Evolutionary conservation across 1,140 invertebrate species (phyloP), one percentile per base, ranked within the genome.

Genomic region (Drosophila orena): DNA sequence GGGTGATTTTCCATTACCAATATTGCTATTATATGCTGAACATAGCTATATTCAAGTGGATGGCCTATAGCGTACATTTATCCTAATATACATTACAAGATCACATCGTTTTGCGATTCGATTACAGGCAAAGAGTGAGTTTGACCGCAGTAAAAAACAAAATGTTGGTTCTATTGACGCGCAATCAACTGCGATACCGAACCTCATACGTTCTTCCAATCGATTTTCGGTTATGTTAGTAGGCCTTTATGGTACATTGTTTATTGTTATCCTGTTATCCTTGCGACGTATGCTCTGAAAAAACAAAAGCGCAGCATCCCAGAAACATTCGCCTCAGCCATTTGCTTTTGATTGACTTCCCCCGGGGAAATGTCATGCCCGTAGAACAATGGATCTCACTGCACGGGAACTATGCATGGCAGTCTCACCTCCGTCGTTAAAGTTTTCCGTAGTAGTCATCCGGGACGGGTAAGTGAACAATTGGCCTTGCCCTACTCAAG

Each of bases 301-400:
- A 85, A 85, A 85, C 81, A 85, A 85, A 85, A 85, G 81, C 81
- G 81, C 81, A 85, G 81, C 81, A 47, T 66, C 60, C 71, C 52
- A 65, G 17, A 54, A 72, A 49, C 68, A 54, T 71, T 50, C 22
- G 27, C 12, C 49, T 37, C 30, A 46, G 35, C 34, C 69, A 75
- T 57, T 84, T 79, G 66, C 72, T 72, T 59, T 76, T 56, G 52
- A 52, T 17, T 42, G 71, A 27, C 38, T 81, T 42, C 34, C 50
- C 50, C 27, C 37, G 75, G 69, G 55, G 49, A 85, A 84, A 85
- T 86, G 69, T 74, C 55, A 77, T 65, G 59, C 72, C 68, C 65
- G 30, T 50, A 30, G 44, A 78, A 85, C 81, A 85, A 85, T 85
- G 57, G 78, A 53, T 65, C 68, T 34, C 22, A 43, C 56, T 52